Conservation (phyloP, 1,140 invertebrate species). For the Melanaphis sacchari region DNA sequence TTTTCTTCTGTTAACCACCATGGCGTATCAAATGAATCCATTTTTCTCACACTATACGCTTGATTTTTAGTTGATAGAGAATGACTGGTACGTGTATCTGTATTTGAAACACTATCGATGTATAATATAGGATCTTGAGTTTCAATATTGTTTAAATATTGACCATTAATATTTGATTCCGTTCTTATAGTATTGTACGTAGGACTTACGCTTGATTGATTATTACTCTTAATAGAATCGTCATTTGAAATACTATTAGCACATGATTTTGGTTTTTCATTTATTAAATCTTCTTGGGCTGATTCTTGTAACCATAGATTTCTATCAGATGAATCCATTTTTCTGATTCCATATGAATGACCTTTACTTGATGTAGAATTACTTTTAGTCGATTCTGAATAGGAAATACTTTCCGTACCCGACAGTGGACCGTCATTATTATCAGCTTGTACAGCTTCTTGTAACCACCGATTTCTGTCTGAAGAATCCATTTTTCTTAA, state of each 20-base stretch:
- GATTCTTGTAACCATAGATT: conserved; percentile 53
- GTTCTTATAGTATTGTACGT: background rate
- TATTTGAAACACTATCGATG: background rate
- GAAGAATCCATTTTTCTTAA: conserved; percentile 58
- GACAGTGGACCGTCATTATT: background rate
- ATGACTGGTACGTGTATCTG: background rate
- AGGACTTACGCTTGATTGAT: background rate
- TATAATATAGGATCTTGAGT: background rate
- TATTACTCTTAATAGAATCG: background rate
- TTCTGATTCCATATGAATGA: conserved; percentile 32
- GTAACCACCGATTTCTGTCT: conserved; percentile 48
- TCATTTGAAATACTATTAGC: background rate
- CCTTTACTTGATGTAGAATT: background rate
- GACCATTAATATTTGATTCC: background rate
- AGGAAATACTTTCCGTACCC: conserved; percentile 14
- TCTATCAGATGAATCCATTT: conserved; percentile 55
- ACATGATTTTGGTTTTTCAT: background rate
- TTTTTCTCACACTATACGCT: conserved; percentile 40
- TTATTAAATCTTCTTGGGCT: background rate
- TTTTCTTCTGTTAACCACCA: conserved; percentile 56
- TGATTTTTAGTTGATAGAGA: background rate
- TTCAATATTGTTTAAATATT: background rate
- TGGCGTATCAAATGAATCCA: conserved; percentile 55
- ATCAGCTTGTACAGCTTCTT: conserved; percentile 22
- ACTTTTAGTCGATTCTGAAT: conserved; percentile 26